These are phyloP conservation scores for Brenthis hecate DNA, from an alignment of 2,888 invertebrate species.

Conservation along the genomic window DNA sequence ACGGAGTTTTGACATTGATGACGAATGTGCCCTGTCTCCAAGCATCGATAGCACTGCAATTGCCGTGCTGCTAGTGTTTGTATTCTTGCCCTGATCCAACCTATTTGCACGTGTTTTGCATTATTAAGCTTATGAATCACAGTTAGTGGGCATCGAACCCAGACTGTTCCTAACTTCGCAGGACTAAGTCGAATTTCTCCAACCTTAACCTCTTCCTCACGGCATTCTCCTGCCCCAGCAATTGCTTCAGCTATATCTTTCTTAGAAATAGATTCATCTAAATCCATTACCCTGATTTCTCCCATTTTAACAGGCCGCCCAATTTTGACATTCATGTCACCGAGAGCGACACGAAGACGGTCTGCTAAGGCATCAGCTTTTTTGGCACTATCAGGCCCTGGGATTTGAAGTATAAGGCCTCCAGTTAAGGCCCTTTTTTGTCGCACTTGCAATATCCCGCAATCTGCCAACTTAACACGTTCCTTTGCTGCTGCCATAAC, in stretches of 20 bases:
- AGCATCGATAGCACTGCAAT: constrained; percentile 34
- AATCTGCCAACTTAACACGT: constrained; percentile 1
- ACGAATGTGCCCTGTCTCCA: constrained; percentile 36
- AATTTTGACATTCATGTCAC: constrained; percentile 13
- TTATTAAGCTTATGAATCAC: constrained; percentile 14
- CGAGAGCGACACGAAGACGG: constrained; percentile 14
- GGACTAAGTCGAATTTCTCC: constrained; percentile 20
- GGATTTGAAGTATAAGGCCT: constrained; percentile 15
- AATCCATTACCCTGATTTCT: constrained; percentile 21
- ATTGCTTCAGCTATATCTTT: constrained; percentile 26
- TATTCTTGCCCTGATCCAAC: constrained; percentile 22
- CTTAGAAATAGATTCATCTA: constrained; percentile 25
- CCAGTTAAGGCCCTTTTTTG: constrained; percentile 22
- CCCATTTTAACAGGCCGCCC: constrained; percentile 25
- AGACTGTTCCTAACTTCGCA: constrained; percentile 17
- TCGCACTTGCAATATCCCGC: constrained; percentile 1
- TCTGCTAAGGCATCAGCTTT: constrained; percentile 20
- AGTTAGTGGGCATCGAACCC: constrained; percentile 24
- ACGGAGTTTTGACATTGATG: constrained; percentile 19
- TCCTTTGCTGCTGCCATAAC: background rate
- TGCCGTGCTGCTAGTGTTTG: constrained; percentile 25
- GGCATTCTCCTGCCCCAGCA: constrained; percentile 24
- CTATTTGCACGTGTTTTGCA: constrained; percentile 17
- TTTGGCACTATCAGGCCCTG: constrained; percentile 5
- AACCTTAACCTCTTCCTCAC: constrained; percentile 15